Evolutionary conservation across 2,797 vertebrate genomes (phyloP), one percentile per base, ranked within the genome.

Genomic region (Chaenodraco wilsoni): DNA sequence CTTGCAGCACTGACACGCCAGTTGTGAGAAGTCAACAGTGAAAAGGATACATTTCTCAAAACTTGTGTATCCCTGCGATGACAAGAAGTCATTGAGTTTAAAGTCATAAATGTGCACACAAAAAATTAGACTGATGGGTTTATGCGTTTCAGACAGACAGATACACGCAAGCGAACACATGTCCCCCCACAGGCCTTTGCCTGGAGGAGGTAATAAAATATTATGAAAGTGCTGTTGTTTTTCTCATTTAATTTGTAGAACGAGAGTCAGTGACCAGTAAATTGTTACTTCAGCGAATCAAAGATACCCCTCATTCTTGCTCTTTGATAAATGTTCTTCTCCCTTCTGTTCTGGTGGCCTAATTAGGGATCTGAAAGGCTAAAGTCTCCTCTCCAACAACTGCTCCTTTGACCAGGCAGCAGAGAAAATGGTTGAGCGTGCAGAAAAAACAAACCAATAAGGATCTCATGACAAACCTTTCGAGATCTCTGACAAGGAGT

Each of bases 401-500:
- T 74, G 72, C 0, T 70, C 43, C 72, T 81, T 85, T 85, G 67
- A 84, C 58, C 46, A 41, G 1, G 3, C 44, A 51, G 50, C 23
- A 70, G 51, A 71, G 44, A 79, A 68, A 62, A 76, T 56, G 10
- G 10, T 69, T 81, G 61, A 52, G 33, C 15, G 52, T 59, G 60
- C 59, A 14, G 23, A 13, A 31, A 5, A 78, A 76, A 45, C n/a
- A 63, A 69, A 67, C 43, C 43, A 19, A n/a, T 2, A 52, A 58
- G 12, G 54, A 84, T 84, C 79, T 84, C 60, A 82, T 84, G 74
- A 84, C 79, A 72, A 76, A 57, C 65, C 21, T 9, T 58, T 3
- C 9, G 14, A 69, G 45, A 79, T 23, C 27, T 72, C 31, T 67
- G 45, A 72, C 56, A 44, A 54, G 60, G 55, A 78, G 54, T 19